Percentiles rank a stretch among this genome's conserved stretches.
Conservation (phyloP, 37 sponge, comb jelly and placozoan species). For the Spongilla lacustris region DNA sequence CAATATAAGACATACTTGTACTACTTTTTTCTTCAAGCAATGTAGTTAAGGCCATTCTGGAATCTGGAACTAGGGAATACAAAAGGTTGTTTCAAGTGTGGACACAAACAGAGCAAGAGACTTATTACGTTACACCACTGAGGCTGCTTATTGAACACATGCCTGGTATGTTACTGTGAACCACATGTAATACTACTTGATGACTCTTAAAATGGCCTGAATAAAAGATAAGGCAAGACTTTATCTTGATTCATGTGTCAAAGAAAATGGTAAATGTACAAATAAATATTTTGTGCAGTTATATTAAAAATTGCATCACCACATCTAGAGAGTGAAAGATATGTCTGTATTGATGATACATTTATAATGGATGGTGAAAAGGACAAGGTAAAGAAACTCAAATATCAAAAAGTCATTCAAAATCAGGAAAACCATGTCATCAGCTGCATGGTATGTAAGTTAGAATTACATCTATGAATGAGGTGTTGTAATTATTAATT, state of each 20-base stretch:
- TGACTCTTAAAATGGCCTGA: too few relatives aligned
- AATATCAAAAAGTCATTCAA: background rate
- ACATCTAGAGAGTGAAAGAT: background rate
- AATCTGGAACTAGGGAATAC: background rate
- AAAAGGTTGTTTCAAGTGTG: background rate
- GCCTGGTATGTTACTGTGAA: background rate
- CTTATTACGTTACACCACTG: background rate
- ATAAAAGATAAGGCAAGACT: background rate
- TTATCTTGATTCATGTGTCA: background rate
- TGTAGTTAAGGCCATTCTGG: too few relatives aligned
- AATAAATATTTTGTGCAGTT: background rate
- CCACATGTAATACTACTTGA: background rate
- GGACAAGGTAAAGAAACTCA: background rate
- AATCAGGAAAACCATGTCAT: background rate
- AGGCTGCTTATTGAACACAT: background rate
- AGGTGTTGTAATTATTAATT: too few relatives aligned
- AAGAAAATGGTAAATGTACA: background rate
- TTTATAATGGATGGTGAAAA: background rate
- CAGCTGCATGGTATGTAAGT: background rate
- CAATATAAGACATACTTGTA: too few relatives aligned
- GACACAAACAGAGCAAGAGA: too few relatives aligned
- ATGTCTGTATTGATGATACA: conserved; percentile 3
- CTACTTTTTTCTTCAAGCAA: too few relatives aligned
- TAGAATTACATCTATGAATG: background rate
- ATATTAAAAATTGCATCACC: background rate